Conservation (phyloP, 2,888 invertebrate genomes). For the Eilema depressum region DNA sequence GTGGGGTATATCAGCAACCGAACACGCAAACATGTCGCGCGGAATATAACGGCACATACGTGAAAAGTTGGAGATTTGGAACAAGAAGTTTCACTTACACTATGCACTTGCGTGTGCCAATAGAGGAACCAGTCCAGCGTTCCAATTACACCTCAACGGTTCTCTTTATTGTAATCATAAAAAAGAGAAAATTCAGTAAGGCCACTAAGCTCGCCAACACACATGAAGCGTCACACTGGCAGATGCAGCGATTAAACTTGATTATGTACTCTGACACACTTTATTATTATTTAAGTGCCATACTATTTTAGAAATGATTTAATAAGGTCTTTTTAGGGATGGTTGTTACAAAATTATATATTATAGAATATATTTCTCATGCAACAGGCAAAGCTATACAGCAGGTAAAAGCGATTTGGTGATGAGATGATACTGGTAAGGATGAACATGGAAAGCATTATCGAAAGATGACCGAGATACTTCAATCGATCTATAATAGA, state of each 20-base stretch:
- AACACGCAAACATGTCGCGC: slow-evolving; percentile 84
- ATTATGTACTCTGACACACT: slow-evolving; percentile 73
- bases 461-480: slow-evolving; percentile 44
- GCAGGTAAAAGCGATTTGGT: slow-evolving; percentile 47
- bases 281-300: slow-evolving; percentile 82
- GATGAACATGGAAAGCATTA: slow-evolving; percentile 46
- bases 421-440: slow-evolving; percentile 47
- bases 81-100: slow-evolving; percentile 87
- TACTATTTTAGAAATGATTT: slow-evolving; percentile 80
- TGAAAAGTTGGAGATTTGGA: slow-evolving; percentile 87
- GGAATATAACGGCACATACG: slow-evolving; percentile 82
- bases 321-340: slow-evolving; percentile 73
- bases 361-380: slow-evolving; percentile 71
- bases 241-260: slow-evolving; percentile 77
- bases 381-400: slow-evolving; percentile 76
- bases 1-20: slow-evolving; percentile 79
- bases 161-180: slow-evolving; percentile 70
- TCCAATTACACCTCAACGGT: slow-evolving; percentile 77
- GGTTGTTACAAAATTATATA: slow-evolving; percentile 53
- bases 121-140: slow-evolving; percentile 82
- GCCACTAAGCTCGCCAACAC: slow-evolving; percentile 83
- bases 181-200: slow-evolving; percentile 85
- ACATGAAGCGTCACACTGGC: slow-evolving; percentile 83
- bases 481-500: slow-evolving; percentile 37
- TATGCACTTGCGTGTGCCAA: slow-evolving; percentile 87